Percentiles rank a stretch among this genome's conserved stretches.
phyloP scores from a whole-genome alignment of 2,797 vertebrate species.

The Natrix natrix region DNA sequence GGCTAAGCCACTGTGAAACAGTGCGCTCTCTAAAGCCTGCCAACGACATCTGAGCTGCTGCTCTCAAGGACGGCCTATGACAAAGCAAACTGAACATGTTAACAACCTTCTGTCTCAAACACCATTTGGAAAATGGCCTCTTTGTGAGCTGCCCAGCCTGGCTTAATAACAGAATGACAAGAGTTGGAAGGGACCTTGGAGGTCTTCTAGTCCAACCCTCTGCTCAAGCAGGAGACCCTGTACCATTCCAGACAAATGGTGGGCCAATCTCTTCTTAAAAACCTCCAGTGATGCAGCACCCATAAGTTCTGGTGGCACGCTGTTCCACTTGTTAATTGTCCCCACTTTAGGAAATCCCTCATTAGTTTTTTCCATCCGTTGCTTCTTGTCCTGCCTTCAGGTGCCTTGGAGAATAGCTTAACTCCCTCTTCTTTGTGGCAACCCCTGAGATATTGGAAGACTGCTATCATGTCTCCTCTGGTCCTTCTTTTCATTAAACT shows the following conservation, averaged over 20 bases:
- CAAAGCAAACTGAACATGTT: background rate
- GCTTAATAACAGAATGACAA: background rate
- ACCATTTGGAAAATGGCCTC: background rate
- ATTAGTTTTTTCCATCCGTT: background rate
- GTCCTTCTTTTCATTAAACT: background rate
- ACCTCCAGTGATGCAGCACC: too few species aligned
- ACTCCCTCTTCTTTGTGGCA: background rate
- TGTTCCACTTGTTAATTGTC: too few species aligned
- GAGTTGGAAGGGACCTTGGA: background rate
- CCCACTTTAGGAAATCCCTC: background rate
- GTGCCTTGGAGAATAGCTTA: background rate
- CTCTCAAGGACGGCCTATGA: background rate
- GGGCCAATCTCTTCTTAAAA: too few species aligned
- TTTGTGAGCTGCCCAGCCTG: background rate
- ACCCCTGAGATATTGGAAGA: background rate
- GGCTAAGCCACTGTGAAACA: background rate
- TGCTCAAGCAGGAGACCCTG: background rate
- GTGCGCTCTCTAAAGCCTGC: background rate
- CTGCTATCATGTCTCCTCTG: fast-evolving
- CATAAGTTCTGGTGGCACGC: too few species aligned
- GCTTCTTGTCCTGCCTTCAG: background rate
- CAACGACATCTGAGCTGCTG: background rate
- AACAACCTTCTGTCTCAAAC: background rate
- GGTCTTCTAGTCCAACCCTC: background rate
- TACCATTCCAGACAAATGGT: too few species aligned